phyloP scores from a whole-genome alignment of 2,797 vertebrate genomes.

The Neopelma chrysocephalum region DNA sequence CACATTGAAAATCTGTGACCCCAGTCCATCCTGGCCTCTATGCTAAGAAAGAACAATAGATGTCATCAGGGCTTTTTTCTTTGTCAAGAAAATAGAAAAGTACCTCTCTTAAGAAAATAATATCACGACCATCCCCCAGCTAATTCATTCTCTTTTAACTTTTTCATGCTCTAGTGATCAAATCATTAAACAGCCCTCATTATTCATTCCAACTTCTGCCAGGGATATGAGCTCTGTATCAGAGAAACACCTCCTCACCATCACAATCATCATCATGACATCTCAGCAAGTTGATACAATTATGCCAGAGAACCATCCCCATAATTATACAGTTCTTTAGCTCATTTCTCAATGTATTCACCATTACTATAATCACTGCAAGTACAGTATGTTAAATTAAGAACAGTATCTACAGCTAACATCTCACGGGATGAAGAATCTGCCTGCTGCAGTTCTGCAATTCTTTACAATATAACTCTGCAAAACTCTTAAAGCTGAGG shows the following conservation, averaged over 20 bases:
- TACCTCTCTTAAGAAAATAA: background rate
- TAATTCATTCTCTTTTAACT: conserved; percentile 48
- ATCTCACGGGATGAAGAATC: conserved; percentile 45
- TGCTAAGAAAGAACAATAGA: background rate
- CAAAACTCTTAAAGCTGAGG: conserved; percentile 38
- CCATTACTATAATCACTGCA: conserved; percentile 69
- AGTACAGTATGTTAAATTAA: conserved; percentile 74
- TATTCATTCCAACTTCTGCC: conserved; percentile 72
- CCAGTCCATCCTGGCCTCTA: background rate
- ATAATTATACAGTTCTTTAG: conserved; percentile 63
- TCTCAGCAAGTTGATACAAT: conserved; percentile 70
- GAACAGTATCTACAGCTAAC: conserved; percentile 69
- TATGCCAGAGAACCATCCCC: conserved; percentile 67
- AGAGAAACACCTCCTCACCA: conserved; percentile 66
- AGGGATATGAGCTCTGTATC: conserved; percentile 69
- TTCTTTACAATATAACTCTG: conserved; percentile 46
- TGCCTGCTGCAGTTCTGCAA: conserved; percentile 51
- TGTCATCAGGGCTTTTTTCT: background rate
- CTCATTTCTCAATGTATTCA: conserved; percentile 66
- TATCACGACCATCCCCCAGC: background rate
- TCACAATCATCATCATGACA: conserved; percentile 58
- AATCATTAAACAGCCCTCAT: conserved; percentile 69
- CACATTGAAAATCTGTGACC: background rate
- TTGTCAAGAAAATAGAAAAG: conserved; percentile 38
- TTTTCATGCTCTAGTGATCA: conserved; percentile 68